Conservation (phyloP, 2,797 vertebrate species). For the Sylvia borin region DNA sequence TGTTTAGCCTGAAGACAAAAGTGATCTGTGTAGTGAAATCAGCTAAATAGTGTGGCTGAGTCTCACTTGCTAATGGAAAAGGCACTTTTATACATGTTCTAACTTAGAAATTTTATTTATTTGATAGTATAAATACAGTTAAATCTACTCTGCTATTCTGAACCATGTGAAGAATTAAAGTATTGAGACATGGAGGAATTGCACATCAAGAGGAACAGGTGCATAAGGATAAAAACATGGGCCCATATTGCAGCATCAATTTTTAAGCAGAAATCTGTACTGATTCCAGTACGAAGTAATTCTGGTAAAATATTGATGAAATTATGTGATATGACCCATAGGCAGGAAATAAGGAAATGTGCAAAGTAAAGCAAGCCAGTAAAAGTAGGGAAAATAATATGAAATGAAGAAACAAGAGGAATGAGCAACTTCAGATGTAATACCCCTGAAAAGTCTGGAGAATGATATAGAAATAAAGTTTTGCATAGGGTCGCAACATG, state of each 20-base stretch:
- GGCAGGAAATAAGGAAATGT: slow-evolving; percentile 14
- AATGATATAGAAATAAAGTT: background rate
- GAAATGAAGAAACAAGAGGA: background rate
- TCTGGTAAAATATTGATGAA: slow-evolving; percentile 61
- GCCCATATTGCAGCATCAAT: slow-evolving; percentile 16
- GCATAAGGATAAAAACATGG: background rate
- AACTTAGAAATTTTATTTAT: background rate
- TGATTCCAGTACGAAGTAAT: background rate
- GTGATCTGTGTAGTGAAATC: slow-evolving; percentile 38
- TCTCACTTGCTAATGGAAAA: slow-evolving; percentile 25
- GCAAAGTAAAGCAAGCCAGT: background rate
- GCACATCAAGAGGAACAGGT: slow-evolving; percentile 14
- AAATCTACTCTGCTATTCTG: background rate
- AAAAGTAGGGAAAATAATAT: background rate
- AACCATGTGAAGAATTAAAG: background rate
- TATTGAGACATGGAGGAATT: background rate
- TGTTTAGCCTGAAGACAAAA: slow-evolving; percentile 65
- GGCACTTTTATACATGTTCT: slow-evolving; percentile 8
- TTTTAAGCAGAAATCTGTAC: slow-evolving; percentile 44
- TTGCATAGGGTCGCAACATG: background rate
- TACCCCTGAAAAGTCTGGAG: background rate
- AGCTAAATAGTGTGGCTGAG: background rate
- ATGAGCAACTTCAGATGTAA: background rate
- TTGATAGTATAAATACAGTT: slow-evolving; percentile 10
- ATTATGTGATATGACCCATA: background rate